Evolutionary conservation across 2,888 invertebrate genomes (phyloP).

Genomic region (Sarcophaga rosellei): DNA sequence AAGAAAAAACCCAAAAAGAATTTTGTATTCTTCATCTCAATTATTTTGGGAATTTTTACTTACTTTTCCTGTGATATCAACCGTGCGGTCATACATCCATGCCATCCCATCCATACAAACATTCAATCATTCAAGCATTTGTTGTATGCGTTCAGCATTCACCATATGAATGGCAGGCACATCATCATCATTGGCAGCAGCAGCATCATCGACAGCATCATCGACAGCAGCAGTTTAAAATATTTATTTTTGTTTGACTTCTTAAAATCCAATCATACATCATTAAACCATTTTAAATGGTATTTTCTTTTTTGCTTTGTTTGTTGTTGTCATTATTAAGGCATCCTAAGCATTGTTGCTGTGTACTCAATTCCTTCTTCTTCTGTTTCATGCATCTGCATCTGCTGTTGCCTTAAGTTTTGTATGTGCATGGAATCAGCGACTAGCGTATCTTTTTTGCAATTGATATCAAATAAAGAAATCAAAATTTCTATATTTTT

Average conservation of each 20-base stretch:
- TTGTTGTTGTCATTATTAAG: neutral
- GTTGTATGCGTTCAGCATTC: no score
- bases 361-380: neutral
- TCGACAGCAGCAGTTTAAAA: conserved; percentile 9
- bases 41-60: conserved; percentile 50
- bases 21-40: conserved; percentile 27
- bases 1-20: conserved; percentile 10
- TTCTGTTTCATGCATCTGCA: neutral
- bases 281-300: conserved; percentile 58
- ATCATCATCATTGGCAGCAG: no score
- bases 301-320: conserved; percentile 43
- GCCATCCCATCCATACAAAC: neutral
- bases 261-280: conserved; percentile 55
- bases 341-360: neutral
- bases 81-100: conserved; percentile 44
- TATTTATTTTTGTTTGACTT: conserved; percentile 29
- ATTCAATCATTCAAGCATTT: no score
- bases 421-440: neutral
- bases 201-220: neutral
- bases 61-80: conserved; percentile 38
- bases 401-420: no score
- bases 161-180: no score
- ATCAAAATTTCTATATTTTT: conserved; percentile 59
- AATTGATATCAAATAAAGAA: conserved; percentile 63
- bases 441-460: neutral